phyloP scores from a whole-genome alignment of 2,797 vertebrate species.

The Uromys caudimaculatus region DNA sequence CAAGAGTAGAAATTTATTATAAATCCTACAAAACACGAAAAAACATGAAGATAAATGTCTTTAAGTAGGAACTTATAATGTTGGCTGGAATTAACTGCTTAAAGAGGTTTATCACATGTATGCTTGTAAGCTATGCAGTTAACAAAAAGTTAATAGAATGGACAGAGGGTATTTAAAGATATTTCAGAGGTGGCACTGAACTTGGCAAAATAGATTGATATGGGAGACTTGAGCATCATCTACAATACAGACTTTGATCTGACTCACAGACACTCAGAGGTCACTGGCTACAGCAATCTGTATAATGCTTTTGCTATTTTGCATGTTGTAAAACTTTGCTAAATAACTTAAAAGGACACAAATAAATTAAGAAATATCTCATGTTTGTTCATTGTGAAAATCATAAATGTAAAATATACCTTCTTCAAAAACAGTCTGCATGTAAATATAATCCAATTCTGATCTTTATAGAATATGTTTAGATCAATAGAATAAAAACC shows the following conservation, averaged over 20 bases:
- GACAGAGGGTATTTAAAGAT: not conserved
- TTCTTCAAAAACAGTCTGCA: not conserved
- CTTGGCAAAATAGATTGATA: not conserved
- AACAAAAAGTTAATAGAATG: not conserved
- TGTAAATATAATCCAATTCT: not conserved
- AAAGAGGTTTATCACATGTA: not conserved
- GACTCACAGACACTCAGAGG: not conserved
- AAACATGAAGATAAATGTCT: not conserved
- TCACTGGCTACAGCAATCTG: not conserved
- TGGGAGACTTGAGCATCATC: not conserved
- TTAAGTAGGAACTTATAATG: not conserved
- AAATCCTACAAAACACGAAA: not conserved
- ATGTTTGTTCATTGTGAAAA: not conserved
- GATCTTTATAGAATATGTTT: not conserved
- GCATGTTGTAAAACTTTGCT: not conserved
- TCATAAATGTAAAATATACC: not conserved
- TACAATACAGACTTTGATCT: not conserved
- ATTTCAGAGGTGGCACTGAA: not conserved
- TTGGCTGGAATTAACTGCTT: not conserved
- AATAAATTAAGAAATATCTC: not conserved
- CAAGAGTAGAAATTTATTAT: not conserved
- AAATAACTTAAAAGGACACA: not conserved
- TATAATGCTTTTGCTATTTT: too few species aligned
- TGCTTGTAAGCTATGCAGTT: not conserved
- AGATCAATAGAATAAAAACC: not conserved